Base-by-base conservation (phyloP, 2,888 invertebrate genomes). In the Anoplius nigerrimus region DNA sequence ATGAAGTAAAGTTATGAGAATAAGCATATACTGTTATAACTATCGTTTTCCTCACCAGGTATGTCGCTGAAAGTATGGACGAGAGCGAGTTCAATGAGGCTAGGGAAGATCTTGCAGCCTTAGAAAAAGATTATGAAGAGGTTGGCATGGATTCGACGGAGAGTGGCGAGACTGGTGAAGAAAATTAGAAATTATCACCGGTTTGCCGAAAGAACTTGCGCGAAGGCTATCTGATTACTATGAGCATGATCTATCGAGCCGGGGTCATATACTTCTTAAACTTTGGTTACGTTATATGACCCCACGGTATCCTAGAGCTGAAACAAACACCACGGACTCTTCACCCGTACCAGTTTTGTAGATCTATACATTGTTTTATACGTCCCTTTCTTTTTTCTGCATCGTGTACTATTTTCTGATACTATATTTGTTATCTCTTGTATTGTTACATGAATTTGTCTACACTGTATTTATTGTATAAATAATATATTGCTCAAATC, bases 71-170 rank as follows among this genome's bases (percentile, higher is more conserved):
- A 42, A 82, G 77, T 15, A 86, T 86, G 86, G 82, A 85, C 42
- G 83, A 85, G 8, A 82, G 73, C 48, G 85, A 85, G 63, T 87
- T 87, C 59, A 78, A 76, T 63, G 89, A 89, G 73, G 89, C 89
- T 11, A 85, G 90, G 34, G 91, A 91, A 81, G 91, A 91, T 83
- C 88, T 92, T 83, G 92, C 94, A 63, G 95, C 95, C 13, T 91
- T 95, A 66, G 95, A 95, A 91, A 95, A 95, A 91, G 95, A 95
- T 90, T 95, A 95, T 90, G 95, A 95, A 90, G 95, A 95, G 90
- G 95, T 95, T 86, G 95, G 95, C 89, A 94, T 94, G 93, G 95
- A 95, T 90, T 95, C 95, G 82, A 94, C 93, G 71, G 95, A 95
- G 88, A 95, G 93, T 60, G 94, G 93, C 79, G 95, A 95, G 86